A percentile compares a stretch with the other conserved stretches of the same genome.
Conservation (phyloP, 2,797 vertebrate species). For the Cynopterus sphinx region DNA sequence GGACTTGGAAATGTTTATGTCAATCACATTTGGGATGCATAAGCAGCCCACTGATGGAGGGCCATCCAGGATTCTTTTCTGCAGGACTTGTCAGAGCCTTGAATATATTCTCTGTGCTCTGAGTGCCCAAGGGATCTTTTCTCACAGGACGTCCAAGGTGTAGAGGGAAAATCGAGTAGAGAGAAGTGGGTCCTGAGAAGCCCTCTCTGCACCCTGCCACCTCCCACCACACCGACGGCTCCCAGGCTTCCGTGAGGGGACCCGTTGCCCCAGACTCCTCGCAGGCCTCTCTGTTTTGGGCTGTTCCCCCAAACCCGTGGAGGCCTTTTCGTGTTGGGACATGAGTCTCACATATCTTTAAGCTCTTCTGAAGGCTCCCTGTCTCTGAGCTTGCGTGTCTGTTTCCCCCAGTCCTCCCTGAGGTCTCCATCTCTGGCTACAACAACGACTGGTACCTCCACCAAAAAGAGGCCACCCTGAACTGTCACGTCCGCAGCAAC, state of each 20-base stretch:
- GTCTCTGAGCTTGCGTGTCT: neutral
- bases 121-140: neutral
- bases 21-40: fast-evolving
- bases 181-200: neutral
- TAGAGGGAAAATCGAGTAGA: neutral
- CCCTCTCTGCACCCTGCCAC: neutral
- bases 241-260: neutral
- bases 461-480: slow-evolving; percentile 84
- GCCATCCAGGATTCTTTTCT: neutral
- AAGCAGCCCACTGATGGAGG: neutral
- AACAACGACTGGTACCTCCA: slow-evolving; percentile 90
- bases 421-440: slow-evolving; percentile 87
- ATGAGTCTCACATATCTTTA: neutral
- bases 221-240: neutral
- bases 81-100: slow-evolving; percentile 14
- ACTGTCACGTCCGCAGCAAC: slow-evolving; percentile 80
- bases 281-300: neutral
- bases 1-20: neutral
- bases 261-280: neutral
- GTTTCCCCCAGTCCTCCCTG: slow-evolving; percentile 83
- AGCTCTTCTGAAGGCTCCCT: neutral
- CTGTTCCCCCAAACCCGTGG: neutral
- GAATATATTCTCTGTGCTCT: neutral
- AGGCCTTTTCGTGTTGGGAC: neutral
- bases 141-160: neutral